Conservation (phyloP, 2,797 vertebrate species). For the Schizopygopsis pylzovi region DNA sequence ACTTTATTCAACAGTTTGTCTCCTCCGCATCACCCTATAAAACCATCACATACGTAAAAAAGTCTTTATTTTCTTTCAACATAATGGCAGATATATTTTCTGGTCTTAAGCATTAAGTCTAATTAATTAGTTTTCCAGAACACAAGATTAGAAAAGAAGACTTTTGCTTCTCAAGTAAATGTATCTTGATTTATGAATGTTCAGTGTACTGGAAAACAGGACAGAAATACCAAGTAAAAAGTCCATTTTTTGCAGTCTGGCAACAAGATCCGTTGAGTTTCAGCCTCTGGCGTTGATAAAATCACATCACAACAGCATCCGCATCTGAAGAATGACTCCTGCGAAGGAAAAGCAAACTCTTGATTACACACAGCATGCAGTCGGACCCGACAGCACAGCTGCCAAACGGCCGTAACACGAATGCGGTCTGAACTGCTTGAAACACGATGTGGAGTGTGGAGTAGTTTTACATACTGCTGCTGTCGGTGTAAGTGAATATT, state of each 20-base stretch:
- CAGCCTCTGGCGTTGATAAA: neutral
- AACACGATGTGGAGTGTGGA: constrained; percentile 26
- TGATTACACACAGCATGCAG: constrained; percentile 29
- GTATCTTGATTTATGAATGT: neutral
- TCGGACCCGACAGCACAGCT: constrained; percentile 31
- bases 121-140: neutral
- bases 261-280: neutral
- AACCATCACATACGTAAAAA: too few species aligned
- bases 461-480: constrained; percentile 17
- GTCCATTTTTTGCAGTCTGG: neutral
- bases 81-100: neutral
- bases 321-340: constrained; percentile 7
- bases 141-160: neutral
- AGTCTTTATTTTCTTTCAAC: neutral
- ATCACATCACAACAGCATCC: constrained; percentile 30
- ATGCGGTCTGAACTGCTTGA: constrained; percentile 37
- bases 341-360: constrained; percentile 33
- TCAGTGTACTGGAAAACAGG: neutral
- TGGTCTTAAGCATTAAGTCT: neutral
- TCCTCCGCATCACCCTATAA: too few species aligned
- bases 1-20: too few species aligned
- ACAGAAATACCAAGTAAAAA: neutral
- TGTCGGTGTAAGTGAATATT: constrained; percentile 23
- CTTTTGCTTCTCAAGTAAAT: neutral
- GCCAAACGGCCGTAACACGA: constrained; percentile 25